Evolutionary conservation across 2,797 vertebrate species (phyloP).

Genomic region (Hylomyscus alleni): DNA sequence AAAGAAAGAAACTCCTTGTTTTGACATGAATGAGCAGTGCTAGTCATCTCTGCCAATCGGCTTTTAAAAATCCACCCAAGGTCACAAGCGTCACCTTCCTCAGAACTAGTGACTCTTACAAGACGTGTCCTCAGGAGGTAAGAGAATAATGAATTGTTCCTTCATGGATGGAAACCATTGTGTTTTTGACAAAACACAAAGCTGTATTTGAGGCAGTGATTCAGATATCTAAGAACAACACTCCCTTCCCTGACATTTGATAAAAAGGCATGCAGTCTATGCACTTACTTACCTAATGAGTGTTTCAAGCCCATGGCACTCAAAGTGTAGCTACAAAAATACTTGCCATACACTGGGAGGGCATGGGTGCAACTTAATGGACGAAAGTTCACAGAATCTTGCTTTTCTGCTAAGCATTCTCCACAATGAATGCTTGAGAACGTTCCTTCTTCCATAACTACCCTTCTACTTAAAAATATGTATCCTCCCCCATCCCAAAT

Average conservation of each 20-base stretch:
- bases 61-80: constrained; percentile 6
- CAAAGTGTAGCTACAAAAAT: neutral
- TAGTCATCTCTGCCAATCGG: neutral
- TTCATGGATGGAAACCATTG: neutral
- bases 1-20: constrained; percentile 31
- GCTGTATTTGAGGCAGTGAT: neutral
- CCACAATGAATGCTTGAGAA: constrained; percentile 8
- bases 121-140: neutral
- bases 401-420: constrained; percentile 2
- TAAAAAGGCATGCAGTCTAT: neutral
- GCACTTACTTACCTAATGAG: neutral
- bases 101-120: neutral
- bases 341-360: neutral
- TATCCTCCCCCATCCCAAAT: neutral
- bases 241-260: neutral
- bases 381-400: neutral
- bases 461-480: neutral
- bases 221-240: neutral
- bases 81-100: constrained; percentile 27
- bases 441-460: neutral
- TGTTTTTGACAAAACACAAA: constrained; percentile 6
- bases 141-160: constrained; percentile 4
- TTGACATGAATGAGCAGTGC: neutral
- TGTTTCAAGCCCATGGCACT: neutral
- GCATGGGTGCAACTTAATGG: neutral